phyloP scores from a whole-genome alignment of 2,113 vertebrate species.

The Leiothrix lutea region DNA sequence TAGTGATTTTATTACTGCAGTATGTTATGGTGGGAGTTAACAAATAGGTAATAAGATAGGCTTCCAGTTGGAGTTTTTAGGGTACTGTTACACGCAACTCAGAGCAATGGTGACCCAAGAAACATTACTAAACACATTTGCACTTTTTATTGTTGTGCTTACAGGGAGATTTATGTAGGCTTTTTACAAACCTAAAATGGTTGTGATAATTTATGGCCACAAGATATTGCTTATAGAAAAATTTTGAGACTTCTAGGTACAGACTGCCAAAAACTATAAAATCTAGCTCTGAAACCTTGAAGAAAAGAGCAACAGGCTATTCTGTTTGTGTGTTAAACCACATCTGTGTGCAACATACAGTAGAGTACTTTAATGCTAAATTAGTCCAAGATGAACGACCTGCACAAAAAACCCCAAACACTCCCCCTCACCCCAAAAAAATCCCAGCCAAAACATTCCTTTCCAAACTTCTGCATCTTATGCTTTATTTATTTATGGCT shows the following conservation, averaged over 20 bases:
- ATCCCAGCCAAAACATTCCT: not conserved
- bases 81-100: conserved; percentile 32
- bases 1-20: conserved; percentile 51
- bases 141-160: conserved; percentile 61
- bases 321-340: conserved; percentile 24
- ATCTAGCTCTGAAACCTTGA: conserved; percentile 30
- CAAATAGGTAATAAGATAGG: conserved; percentile 58
- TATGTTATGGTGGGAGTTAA: conserved; percentile 36
- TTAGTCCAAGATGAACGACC: conserved; percentile 36
- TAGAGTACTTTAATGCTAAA: conserved; percentile 14
- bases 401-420: not conserved
- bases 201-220: conserved; percentile 51
- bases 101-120: conserved; percentile 32
- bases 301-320: conserved; percentile 37
- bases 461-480: not conserved
- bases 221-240: conserved; percentile 62
- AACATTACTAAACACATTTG: conserved; percentile 56
- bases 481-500: not conserved
- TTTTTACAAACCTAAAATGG: conserved; percentile 56
- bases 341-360: conserved; percentile 48
- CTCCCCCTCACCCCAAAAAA: not conserved
- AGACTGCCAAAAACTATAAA: conserved; percentile 61
- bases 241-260: conserved; percentile 36
- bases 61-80: conserved; percentile 38
- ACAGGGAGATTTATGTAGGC: conserved; percentile 47